These are phyloP conservation scores for Poecilus cupreus DNA, from an alignment of 2,888 invertebrate genomes.

Conservation along the genomic window DNA sequence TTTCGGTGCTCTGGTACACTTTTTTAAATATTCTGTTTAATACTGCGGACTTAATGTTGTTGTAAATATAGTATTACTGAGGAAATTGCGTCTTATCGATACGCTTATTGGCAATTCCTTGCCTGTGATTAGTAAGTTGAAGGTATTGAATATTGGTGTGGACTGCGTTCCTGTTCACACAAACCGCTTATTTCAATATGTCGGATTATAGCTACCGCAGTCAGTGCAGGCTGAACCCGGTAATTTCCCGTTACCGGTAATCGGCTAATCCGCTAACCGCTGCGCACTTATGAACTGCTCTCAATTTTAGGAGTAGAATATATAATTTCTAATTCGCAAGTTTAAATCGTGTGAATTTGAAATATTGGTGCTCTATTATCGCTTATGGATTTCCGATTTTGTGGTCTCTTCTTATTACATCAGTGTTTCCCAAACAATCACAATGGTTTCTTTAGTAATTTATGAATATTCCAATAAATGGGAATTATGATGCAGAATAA, in stretches of 20 bases:
- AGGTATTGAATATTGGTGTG: not conserved
- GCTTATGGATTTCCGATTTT: conserved; percentile 16
- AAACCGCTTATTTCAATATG: conserved; percentile 38
- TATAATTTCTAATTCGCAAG: conserved; percentile 39
- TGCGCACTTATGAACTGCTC: conserved; percentile 37
- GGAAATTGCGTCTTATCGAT: not conserved
- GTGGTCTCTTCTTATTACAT: not conserved
- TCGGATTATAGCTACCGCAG: conserved; percentile 12
- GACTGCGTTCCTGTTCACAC: not conserved
- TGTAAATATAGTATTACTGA: not conserved
- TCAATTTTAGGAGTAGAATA: conserved; percentile 29
- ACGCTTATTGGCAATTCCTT: conserved; percentile 3
- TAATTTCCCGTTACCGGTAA: conserved; percentile 31
- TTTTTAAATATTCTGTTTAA: not conserved
- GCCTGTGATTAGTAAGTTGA: not conserved
- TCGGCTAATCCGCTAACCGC: conserved; percentile 43
- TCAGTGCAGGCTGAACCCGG: conserved; percentile 1
- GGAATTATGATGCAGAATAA: not conserved
- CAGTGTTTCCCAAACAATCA: conserved; percentile 1
- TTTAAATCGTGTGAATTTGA: not conserved
- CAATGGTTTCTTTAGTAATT: not conserved
- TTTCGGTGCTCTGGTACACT: too few species aligned
- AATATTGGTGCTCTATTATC: conserved; percentile 24
- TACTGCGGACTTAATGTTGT: not conserved
- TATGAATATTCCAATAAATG: not conserved